Conservation (phyloP, 2,113 vertebrate genomes). For the Calidris pygmaea region DNA sequence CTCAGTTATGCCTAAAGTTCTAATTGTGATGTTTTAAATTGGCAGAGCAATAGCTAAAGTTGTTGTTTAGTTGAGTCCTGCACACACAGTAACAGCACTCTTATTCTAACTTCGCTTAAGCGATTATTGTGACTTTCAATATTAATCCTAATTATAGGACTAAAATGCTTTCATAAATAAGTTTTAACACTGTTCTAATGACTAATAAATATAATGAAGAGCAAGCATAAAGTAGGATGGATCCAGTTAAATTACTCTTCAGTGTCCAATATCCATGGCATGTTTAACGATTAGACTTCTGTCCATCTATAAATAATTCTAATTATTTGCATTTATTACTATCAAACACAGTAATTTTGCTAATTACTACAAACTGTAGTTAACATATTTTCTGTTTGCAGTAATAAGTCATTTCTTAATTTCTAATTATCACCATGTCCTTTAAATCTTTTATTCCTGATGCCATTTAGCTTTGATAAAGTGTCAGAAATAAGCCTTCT, state of each 20-base stretch:
- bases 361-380: conserved; percentile 56
- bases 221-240: not conserved
- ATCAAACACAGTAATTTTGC: conserved; percentile 51
- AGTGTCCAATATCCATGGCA: conserved; percentile 3
- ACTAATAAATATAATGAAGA: conserved; percentile 30
- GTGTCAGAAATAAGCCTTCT: not conserved
- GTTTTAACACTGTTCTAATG: not conserved
- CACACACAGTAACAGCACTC: not conserved
- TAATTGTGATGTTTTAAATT: not conserved
- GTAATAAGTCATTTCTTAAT: conserved; percentile 16
- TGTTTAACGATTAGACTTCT: conserved; percentile 49
- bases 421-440: conserved; percentile 16
- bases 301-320: conserved; percentile 65
- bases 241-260: conserved; percentile 22
- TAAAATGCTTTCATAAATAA: conserved; percentile 50
- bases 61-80: not conserved
- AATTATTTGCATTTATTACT: conserved; percentile 67
- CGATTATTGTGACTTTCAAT: conserved; percentile 1
- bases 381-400: conserved; percentile 44
- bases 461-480: not conserved
- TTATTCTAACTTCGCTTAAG: not conserved
- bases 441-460: not conserved
- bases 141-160: conserved; percentile 46
- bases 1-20: not conserved
- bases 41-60: not conserved